Percentiles rank a stretch among this genome's conserved stretches.
These are phyloP conservation scores for Hirtodrosophila confusa DNA, from an alignment of 2,888 invertebrate genomes.

Conservation along the genomic window DNA sequence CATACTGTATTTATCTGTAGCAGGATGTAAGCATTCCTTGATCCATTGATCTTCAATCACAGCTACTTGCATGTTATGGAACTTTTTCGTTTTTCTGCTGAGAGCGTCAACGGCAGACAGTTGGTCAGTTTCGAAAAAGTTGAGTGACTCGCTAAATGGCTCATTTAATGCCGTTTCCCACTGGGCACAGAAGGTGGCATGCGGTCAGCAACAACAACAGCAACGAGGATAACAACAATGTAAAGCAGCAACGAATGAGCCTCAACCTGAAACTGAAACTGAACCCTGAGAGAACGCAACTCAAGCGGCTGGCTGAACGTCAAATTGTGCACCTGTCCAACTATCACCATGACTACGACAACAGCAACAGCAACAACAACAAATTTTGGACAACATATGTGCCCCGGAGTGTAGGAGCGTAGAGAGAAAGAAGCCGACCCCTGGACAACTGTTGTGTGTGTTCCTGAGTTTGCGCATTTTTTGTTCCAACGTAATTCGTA, in stretches of 20 bases:
- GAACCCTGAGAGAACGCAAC: conserved; percentile 48
- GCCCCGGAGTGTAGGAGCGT: conserved; percentile 31
- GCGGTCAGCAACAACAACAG: conserved; percentile 59
- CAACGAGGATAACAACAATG: conserved; percentile 40
- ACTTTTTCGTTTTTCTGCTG: not conserved
- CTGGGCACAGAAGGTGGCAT: conserved; percentile 75
- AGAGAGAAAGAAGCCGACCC: conserved; percentile 52
- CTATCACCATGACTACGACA: conserved; percentile 80
- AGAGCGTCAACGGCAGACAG: too few relatives aligned
- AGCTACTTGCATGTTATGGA: conserved; percentile 24
- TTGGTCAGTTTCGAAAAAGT: conserved; percentile 47
- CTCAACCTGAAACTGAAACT: conserved; percentile 38
- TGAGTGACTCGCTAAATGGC: conserved; percentile 79
- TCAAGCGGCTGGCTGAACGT: conserved; percentile 67
- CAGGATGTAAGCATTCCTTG: conserved; percentile 30
- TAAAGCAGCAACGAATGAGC: conserved; percentile 74
- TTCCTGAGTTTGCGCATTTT: conserved; percentile 58
- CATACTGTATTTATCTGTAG: not conserved
- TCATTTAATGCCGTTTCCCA: conserved; percentile 75
- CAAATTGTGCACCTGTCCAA: conserved; percentile 81
- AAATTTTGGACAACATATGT: conserved; percentile 68
- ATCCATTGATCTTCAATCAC: conserved; percentile 39
- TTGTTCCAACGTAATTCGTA: conserved; percentile 35
- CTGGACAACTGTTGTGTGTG: conserved; percentile 62
- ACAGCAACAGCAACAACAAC: conserved; percentile 36